A percentile compares a stretch with the other conserved stretches of the same genome.
Conservation (phyloP, 2,888 invertebrate species). For the Orthosia gothica region DNA sequence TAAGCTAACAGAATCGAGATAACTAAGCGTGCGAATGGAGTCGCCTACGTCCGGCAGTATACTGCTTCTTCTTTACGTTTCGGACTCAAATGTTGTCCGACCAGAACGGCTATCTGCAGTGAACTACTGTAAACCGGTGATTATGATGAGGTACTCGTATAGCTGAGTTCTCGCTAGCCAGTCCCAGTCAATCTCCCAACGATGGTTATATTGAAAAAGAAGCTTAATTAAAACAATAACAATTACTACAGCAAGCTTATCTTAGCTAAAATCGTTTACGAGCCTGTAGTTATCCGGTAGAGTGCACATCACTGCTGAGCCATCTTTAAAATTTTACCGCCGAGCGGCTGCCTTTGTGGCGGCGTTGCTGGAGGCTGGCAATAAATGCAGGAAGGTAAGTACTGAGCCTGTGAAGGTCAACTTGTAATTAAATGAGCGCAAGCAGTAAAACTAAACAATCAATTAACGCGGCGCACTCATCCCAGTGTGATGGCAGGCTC, state of each 20-base stretch:
- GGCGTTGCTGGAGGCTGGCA: not conserved
- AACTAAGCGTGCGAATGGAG: not conserved
- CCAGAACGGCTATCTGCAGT: not conserved
- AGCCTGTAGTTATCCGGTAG: not conserved
- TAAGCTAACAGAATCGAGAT: not conserved
- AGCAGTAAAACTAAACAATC: constrained; percentile 38
- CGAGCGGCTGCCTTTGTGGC: constrained; percentile 13
- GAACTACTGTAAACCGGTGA: not conserved
- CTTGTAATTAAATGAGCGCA: constrained; percentile 16
- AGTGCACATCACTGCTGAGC: not conserved
- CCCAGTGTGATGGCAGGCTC: constrained; percentile 1
- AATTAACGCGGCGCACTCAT: constrained; percentile 20
- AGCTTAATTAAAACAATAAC: not conserved
- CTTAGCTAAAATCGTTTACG: constrained; percentile 18
- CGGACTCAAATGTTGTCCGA: too few relatives aligned
- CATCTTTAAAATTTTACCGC: not conserved
- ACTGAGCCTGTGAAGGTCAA: not conserved
- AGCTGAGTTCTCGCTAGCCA: not conserved
- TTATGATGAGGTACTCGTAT: too few relatives aligned
- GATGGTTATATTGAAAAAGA: not conserved
- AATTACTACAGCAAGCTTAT: not conserved
- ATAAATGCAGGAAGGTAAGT: not conserved
- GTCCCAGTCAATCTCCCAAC: not conserved
- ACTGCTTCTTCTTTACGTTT: too few relatives aligned
- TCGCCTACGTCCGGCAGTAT: too few relatives aligned